Evolutionary conservation across 2,888 invertebrate genomes (phyloP).

Genomic region (Tetropium fuscum): DNA sequence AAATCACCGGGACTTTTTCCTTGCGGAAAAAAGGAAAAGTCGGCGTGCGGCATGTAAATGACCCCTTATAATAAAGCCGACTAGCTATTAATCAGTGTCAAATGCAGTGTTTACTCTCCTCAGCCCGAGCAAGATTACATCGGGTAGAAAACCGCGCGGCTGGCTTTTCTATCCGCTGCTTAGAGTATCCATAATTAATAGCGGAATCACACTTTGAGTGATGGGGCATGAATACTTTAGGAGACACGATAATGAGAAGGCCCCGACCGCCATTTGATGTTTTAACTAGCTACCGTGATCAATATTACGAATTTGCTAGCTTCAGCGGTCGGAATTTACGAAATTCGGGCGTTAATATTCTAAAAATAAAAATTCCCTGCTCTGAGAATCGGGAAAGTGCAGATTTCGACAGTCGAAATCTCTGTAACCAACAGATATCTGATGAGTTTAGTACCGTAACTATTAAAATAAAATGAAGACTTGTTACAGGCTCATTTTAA

Average conservation of each 20-base stretch:
- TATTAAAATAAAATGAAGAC: no score
- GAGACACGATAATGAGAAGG: constrained; percentile 22
- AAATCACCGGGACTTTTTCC: constrained; percentile 31
- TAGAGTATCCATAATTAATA: constrained; percentile 55
- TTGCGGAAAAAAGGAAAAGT: constrained; percentile 39
- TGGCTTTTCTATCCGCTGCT: constrained; percentile 20
- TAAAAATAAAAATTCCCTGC: no score
- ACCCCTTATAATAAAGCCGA: constrained; percentile 45
- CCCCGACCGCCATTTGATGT: neutral
- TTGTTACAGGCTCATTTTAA: no score
- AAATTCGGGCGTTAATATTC: no score
- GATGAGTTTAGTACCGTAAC: no score
- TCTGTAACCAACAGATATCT: no score
- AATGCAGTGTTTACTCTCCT: constrained; percentile 39
- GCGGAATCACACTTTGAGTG: constrained; percentile 51
- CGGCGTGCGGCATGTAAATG: constrained; percentile 46
- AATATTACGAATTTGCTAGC: neutral
- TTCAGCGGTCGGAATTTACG: neutral
- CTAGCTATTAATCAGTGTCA: constrained; percentile 47
- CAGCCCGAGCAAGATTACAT: constrained; percentile 41
- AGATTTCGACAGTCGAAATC: no score
- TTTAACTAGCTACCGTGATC: constrained; percentile 4
- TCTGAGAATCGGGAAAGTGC: no score
- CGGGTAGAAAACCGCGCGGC: constrained; percentile 39
- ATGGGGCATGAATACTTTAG: constrained; percentile 56